Conservation (phyloP, 2,113 vertebrate species). For the Narcine bancroftii region DNA sequence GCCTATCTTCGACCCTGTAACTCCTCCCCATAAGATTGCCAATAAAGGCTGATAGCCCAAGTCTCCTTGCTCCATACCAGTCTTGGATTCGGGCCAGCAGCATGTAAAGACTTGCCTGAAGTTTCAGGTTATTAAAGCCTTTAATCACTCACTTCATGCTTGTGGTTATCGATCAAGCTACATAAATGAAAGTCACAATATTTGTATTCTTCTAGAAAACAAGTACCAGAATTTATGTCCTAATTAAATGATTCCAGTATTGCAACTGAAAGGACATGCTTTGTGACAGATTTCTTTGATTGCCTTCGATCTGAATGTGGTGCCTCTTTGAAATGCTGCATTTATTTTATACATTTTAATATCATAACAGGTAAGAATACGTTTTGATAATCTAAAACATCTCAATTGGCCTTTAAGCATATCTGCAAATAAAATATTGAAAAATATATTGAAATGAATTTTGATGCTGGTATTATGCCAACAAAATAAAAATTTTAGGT, state of each 20-base stretch:
- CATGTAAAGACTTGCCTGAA: no score
- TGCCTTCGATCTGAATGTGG: not conserved
- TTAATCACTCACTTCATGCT: no score
- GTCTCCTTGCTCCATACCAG: no score
- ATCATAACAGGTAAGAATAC: slow-evolving; percentile 4
- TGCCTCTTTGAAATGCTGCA: not conserved
- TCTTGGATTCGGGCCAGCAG: no score
- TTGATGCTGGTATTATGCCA: not conserved
- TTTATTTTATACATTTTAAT: slow-evolving; percentile 5
- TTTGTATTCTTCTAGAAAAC: not conserved
- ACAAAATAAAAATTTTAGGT: not conserved
- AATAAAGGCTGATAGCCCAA: no score
- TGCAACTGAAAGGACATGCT: not conserved
- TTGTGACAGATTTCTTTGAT: not conserved
- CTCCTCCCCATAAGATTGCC: no score
- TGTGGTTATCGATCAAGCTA: no score
- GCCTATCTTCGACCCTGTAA: no score
- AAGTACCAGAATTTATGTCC: no score
- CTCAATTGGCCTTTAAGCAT: slow-evolving; percentile 1
- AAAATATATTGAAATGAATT: slow-evolving; percentile 17
- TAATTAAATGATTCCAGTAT: not conserved
- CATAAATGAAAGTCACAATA: not conserved
- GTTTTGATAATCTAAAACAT: not conserved
- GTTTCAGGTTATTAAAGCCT: no score
- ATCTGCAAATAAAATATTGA: slow-evolving; percentile 9